A percentile compares a stretch with the other conserved stretches of the same genome.
Conservation (phyloP, 2,888 invertebrate genomes). For the Diadegma fenestrale region DNA sequence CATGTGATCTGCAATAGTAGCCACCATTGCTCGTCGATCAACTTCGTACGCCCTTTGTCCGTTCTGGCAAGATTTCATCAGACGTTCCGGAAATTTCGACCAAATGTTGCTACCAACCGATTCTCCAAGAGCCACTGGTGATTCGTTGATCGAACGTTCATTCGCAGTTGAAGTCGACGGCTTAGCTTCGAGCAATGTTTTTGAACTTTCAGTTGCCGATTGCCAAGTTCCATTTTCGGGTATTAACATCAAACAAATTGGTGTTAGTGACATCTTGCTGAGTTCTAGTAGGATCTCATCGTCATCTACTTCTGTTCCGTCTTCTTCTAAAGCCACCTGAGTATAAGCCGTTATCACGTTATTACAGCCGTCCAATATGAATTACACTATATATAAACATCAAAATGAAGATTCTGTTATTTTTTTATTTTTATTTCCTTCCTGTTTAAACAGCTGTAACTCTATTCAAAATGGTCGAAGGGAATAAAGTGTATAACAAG, state of each 20-base stretch:
- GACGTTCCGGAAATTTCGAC: slow-evolving; percentile 36
- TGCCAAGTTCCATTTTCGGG: slow-evolving; percentile 39
- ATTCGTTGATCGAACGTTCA: background rate
- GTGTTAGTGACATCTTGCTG: slow-evolving; percentile 17
- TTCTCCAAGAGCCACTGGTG: slow-evolving; percentile 6
- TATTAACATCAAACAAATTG: slow-evolving; percentile 42
- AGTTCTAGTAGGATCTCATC: slow-evolving; percentile 56
- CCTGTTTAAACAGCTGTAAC: slow-evolving; percentile 14
- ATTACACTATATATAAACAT: background rate
- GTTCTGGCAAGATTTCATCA: slow-evolving; percentile 28
- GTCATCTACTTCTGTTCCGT: slow-evolving; percentile 56
- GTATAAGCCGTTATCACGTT: slow-evolving; percentile 9
- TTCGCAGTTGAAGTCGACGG: slow-evolving; percentile 16
- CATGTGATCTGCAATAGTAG: slow-evolving; percentile 53
- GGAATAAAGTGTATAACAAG: slow-evolving; percentile 12
- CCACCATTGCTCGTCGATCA: slow-evolving; percentile 47
- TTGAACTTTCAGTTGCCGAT: background rate
- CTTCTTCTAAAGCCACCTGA: slow-evolving; percentile 54
- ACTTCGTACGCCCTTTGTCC: slow-evolving; percentile 19
- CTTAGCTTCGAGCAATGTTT: background rate
- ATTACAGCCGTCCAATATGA: background rate
- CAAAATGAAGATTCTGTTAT: slow-evolving; percentile 12
- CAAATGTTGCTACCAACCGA: slow-evolving; percentile 30
- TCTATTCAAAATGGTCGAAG: slow-evolving; percentile 16
- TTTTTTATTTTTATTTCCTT: background rate